Evolutionary conservation across 2,888 invertebrate species (phyloP).

Genomic region (Noctua fimbriata): DNA sequence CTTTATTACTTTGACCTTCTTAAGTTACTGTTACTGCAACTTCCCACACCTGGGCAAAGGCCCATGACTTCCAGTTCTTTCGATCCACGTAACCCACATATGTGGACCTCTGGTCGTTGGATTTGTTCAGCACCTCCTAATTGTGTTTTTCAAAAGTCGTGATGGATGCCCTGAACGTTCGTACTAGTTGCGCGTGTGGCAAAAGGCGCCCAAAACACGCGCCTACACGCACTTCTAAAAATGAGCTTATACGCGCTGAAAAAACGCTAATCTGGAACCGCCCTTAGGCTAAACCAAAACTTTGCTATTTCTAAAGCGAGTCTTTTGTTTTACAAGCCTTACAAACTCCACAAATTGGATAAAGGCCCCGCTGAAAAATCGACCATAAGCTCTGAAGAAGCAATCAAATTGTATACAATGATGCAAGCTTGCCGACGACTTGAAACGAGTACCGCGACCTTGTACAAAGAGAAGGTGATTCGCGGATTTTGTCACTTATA

Average conservation of each 20-base stretch:
- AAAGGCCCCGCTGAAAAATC: constrained; percentile 2
- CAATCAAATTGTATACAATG: neutral
- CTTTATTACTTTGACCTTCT: neutral
- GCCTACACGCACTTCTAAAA: neutral
- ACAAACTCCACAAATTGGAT: constrained; percentile 32
- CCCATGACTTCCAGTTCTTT: neutral
- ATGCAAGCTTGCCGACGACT: neutral
- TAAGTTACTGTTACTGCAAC: neutral
- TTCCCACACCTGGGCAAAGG: neutral
- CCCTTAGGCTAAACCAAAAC: neutral
- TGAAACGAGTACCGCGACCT: constrained; percentile 4
- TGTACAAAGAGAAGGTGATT: constrained; percentile 33
- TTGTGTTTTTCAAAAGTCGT: neutral
- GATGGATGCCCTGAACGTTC: too few relatives aligned
- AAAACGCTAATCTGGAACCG: neutral
- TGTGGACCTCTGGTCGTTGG: neutral
- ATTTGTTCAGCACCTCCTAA: neutral
- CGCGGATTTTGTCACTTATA: constrained; percentile 45
- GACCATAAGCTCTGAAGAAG: constrained; percentile 7
- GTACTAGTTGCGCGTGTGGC: too few relatives aligned
- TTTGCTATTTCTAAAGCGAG: neutral
- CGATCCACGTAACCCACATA: neutral
- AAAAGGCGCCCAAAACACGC: neutral
- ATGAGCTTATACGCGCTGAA: neutral
- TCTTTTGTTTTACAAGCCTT: constrained; percentile 33